Percentiles rank a stretch among this genome's conserved stretches.
Conservation (phyloP, 1,140 invertebrate species). For the Brachionus rubens region DNA sequence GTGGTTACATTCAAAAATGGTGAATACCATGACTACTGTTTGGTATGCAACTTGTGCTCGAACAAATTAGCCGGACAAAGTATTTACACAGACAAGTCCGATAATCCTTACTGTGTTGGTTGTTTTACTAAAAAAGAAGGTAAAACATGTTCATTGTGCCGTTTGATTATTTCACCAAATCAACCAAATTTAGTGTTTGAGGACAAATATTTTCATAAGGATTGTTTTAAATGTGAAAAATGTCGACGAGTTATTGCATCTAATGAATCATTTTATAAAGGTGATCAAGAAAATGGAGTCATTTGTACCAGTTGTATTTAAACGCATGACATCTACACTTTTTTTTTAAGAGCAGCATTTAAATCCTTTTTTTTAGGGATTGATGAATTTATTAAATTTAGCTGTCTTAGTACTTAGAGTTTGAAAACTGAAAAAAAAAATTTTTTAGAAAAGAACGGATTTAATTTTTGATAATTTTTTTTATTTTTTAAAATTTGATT, state of each 20-base stretch:
- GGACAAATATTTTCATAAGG: conserved; percentile 41
- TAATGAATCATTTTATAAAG: conserved; percentile 44
- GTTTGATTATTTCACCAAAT: conserved; percentile 14
- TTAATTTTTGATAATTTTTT: no score
- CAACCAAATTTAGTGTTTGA: conserved; percentile 35
- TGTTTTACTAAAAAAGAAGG: conserved; percentile 43
- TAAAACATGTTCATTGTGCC: conserved; percentile 14
- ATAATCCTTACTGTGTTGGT: neutral
- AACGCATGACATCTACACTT: no score
- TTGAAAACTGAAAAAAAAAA: no score
- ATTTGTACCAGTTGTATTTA: conserved; percentile 15
- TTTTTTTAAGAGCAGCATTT: no score
- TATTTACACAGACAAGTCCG: neutral
- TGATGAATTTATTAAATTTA: conserved; percentile 9
- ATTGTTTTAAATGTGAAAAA: conserved; percentile 31
- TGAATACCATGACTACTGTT: conserved; percentile 41
- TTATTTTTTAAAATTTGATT: no score
- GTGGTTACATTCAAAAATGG: conserved; percentile 24
- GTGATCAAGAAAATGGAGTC: neutral
- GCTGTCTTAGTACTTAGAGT: no score
- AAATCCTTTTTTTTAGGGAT: no score
- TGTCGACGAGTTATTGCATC: conserved; percentile 8
- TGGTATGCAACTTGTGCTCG: conserved; percentile 14
- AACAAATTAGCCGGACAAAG: conserved; percentile 19
- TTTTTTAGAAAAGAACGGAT: no score